A percentile compares a stretch with the other conserved stretches of the same genome.
Conservation (phyloP, 2,888 invertebrate species). For the Pedicia rivosa region DNA sequence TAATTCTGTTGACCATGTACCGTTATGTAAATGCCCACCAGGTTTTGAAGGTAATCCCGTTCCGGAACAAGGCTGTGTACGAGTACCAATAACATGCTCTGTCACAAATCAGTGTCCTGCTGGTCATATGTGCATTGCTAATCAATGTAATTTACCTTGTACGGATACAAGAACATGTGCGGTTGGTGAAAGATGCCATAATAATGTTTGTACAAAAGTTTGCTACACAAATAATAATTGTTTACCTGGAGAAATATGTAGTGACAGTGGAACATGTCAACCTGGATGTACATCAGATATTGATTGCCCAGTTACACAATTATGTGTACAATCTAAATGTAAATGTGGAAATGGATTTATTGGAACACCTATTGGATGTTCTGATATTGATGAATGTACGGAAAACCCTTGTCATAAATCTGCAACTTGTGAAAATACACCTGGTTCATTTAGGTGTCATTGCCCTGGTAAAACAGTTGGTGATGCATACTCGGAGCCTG, state of each 20-base stretch:
- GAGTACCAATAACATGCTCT: constrained; percentile 56
- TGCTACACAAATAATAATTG: constrained; percentile 85
- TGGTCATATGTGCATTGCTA: constrained; percentile 60
- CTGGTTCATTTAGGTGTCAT: constrained; percentile 64
- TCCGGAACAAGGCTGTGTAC: constrained; percentile 75
- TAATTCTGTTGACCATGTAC: constrained; percentile 53
- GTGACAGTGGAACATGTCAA: constrained; percentile 58
- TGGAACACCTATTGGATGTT: constrained; percentile 54
- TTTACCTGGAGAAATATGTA: constrained; percentile 75
- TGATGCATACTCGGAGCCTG: constrained; percentile 50
- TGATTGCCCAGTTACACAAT: constrained; percentile 63
- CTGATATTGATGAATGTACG: constrained; percentile 71
- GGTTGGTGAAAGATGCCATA: constrained; percentile 67
- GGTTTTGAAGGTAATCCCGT: constrained; percentile 79
- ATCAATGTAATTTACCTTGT: constrained; percentile 66
- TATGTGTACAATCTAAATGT: constrained; percentile 60
- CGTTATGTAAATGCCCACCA: constrained; percentile 63
- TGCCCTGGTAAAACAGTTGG: constrained; percentile 71
- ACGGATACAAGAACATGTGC: constrained; percentile 58
- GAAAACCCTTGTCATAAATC: constrained; percentile 62
- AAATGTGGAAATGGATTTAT: constrained; percentile 63
- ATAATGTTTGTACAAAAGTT: constrained; percentile 64
- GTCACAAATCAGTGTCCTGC: constrained; percentile 55
- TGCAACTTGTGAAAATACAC: constrained; percentile 61
- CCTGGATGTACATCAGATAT: constrained; percentile 67